phyloP scores from a whole-genome alignment of 2,888 invertebrate genomes.

The Brachycybe producta region DNA sequence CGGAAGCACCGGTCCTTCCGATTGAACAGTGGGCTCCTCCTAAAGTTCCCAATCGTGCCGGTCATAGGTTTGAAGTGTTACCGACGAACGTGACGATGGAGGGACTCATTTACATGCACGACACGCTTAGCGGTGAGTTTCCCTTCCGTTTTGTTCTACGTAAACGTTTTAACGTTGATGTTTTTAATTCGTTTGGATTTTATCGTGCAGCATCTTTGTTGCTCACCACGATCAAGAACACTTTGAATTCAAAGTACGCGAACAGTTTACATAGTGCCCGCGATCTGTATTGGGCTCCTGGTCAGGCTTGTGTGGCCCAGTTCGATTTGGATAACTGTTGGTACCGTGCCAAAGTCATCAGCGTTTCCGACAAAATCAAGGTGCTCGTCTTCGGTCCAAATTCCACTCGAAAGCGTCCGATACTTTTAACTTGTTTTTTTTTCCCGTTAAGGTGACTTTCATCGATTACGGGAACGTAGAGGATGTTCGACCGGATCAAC shows the following conservation, averaged over 20 bases:
- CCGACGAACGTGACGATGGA: slow-evolving; percentile 49
- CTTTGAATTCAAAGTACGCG: slow-evolving; percentile 40
- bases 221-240: slow-evolving; percentile 41
- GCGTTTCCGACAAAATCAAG: slow-evolving; percentile 29
- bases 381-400: background rate
- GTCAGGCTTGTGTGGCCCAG: slow-evolving; percentile 54
- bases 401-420: background rate
- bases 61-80: slow-evolving; percentile 42
- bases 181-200: background rate
- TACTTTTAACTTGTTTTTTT: slow-evolving; percentile 1
- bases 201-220: slow-evolving; percentile 24
- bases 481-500: slow-evolving; percentile 41
- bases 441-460: slow-evolving; percentile 44
- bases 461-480: slow-evolving; percentile 76
- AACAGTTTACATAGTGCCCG: slow-evolving; percentile 38
- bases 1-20: too few relatives aligned
- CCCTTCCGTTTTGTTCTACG: too few relatives aligned
- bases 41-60: background rate
- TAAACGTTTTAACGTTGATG: background rate
- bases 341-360: slow-evolving; percentile 54
- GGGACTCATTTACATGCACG: slow-evolving; percentile 29
- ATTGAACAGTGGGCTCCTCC: background rate
- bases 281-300: slow-evolving; percentile 45
- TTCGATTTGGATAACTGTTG: slow-evolving; percentile 51
- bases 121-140: slow-evolving; percentile 21